Base-by-base conservation (phyloP, 2,888 invertebrate species). In the Meloe dianella region DNA sequence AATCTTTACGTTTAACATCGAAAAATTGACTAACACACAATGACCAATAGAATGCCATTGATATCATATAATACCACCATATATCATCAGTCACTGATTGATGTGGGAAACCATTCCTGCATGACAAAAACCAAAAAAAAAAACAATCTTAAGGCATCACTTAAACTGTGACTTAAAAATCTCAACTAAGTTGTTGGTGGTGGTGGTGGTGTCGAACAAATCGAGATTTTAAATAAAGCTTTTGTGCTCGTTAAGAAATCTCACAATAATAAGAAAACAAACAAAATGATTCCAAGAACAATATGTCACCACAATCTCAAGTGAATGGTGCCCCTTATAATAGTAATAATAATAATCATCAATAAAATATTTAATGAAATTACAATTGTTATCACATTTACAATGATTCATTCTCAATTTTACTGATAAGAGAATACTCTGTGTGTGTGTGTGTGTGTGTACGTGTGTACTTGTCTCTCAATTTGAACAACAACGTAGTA, bases 41-140 rank as follows among this genome's bases (percentile, higher is more conserved):
- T 20, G 98, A 93, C 94, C 96, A 97, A 84, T 98, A 99, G 85
- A 98, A 98, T 32, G 95, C 90, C 82, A 95, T 89, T 57, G 96
- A 96, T 72, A 96, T 87, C 92, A 98, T 96, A 86, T 98, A 99
- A 85, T 98, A 96, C 95, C 96, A 97, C 94, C 96, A 97, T 58
- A 96, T 86, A 79, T 94, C 96, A 72, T 82, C 85, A 12, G 92
- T 89, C 22, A 97, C 86, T 41, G 92, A 90, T 90, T 97, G 89
- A 68, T 86, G 87, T 0, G 87, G 87, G 74, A 86, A 87, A 61
- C 81, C 81, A 41, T 77, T 80, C 84, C 84, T n/a, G n/a, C n/a
- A n/a, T 84, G 69, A 61, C 80, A 77, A 65, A 27, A 61, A 61
- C 54, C 9, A 57, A 24, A 10, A 51, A 22, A 51, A 10, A 51